Conservation (phyloP, 2,113 vertebrate genomes). For the Heloderma charlesbogerti region DNA sequence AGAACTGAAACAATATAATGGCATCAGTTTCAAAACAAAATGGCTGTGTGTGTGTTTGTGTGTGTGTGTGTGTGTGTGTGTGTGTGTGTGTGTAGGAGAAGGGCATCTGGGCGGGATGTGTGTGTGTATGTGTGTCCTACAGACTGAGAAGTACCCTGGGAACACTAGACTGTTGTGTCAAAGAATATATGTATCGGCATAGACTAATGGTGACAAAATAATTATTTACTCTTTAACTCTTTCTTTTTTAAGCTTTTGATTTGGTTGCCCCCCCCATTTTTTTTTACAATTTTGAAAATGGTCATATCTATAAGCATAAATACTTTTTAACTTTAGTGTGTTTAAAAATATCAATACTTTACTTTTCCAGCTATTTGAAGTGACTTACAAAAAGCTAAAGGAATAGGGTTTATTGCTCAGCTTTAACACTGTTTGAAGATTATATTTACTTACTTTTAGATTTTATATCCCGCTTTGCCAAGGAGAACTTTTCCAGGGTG, state of each 20-base stretch:
- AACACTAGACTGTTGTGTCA: not conserved
- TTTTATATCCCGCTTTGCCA: not conserved
- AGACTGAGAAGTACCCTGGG: not conserved
- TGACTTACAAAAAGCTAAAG: not conserved
- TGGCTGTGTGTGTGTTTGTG: not conserved
- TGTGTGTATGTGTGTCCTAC: not conserved
- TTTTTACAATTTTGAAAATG: not conserved
- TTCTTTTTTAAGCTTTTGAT: not conserved
- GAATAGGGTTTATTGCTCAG: not conserved
- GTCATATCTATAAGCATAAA: not conserved
- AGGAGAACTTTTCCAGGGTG: not conserved
- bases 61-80: not conserved
- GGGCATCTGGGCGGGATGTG: not conserved
- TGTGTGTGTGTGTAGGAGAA: not conserved
- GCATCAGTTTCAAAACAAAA: constrained; percentile 18
- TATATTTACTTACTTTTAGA: not conserved
- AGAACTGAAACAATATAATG: constrained; percentile 2
- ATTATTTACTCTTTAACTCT: not conserved
- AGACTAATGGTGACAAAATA: not conserved
- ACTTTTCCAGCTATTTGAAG: not conserved
- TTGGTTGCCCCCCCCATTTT: no score
- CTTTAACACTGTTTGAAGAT: not conserved
- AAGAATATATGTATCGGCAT: not conserved
- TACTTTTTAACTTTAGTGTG: not conserved
- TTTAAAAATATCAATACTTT: not conserved